Conservation (phyloP, 2,113 vertebrate genomes). For the Saimiri boliviensis region DNA sequence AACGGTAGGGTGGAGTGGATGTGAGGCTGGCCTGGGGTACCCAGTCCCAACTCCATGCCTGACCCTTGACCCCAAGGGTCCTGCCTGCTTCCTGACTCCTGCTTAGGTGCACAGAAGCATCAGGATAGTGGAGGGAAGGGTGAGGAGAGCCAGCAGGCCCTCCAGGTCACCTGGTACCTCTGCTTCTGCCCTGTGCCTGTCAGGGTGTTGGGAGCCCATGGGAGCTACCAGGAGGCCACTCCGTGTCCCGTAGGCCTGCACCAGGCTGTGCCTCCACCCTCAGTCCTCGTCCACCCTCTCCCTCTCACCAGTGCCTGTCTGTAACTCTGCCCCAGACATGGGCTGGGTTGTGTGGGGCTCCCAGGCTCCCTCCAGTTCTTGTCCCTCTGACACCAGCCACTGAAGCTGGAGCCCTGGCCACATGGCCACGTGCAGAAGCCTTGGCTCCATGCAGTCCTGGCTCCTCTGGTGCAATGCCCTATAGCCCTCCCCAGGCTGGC, state of each 20-base stretch:
- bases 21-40: not conserved
- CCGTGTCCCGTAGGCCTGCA: too few relatives aligned
- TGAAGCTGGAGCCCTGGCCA: not conserved
- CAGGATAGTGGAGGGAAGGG: too few relatives aligned
- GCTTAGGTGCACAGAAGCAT: too few relatives aligned
- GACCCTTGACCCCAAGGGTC: not conserved
- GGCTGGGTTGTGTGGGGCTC: not conserved
- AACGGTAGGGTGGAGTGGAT: too few relatives aligned
- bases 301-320: not conserved
- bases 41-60: not conserved
- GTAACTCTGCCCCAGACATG: not conserved
- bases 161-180: not conserved
- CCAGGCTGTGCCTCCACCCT: not conserved
- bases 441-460: accelerated
- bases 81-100: not conserved
- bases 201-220: not conserved
- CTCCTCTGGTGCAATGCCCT: not conserved
- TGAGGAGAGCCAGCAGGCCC: too few relatives aligned
- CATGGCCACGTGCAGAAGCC: not conserved
- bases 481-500: not conserved
- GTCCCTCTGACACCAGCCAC: not conserved
- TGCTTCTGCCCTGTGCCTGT: not conserved
- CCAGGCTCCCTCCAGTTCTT: not conserved
- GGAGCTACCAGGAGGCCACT: not conserved
- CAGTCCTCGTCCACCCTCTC: not conserved